Evolutionary conservation across 2,113 vertebrate species (phyloP).

Genomic region (Prunella himalayana): DNA sequence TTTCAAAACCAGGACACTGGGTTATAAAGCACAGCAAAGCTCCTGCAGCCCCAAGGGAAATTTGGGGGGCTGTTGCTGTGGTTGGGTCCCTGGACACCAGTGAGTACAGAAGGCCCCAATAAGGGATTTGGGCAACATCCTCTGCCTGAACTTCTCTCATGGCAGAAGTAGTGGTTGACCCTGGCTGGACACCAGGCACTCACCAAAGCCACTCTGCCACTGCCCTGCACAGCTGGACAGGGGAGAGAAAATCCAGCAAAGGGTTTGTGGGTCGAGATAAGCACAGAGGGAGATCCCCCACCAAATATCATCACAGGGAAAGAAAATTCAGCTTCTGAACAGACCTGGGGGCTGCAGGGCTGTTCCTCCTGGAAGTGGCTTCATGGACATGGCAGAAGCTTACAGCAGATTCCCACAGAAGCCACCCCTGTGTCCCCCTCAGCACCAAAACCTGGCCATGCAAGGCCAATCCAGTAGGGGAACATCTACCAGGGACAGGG

Average conservation of each 20-base stretch:
- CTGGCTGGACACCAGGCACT: neutral
- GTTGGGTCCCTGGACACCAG: neutral
- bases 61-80: neutral
- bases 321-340: neutral
- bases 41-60: neutral
- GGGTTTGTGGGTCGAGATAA: neutral
- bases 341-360: neutral
- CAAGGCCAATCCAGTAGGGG: neutral
- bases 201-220: neutral
- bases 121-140: neutral
- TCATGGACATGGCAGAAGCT: no score
- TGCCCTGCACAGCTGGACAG: neutral
- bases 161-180: neutral
- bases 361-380: neutral
- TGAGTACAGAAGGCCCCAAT: accelerated
- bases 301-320: accelerated
- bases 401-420: neutral
- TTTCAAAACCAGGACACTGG: no score
- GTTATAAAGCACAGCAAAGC: neutral
- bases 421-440: neutral
- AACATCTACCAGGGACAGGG: neutral
- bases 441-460: neutral
- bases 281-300: neutral
- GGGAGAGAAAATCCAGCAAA: neutral
- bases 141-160: neutral